Percentiles rank a stretch among this genome's conserved stretches.
Conservation (phyloP, 2,113 vertebrate genomes). For the Dinomys branickii region DNA sequence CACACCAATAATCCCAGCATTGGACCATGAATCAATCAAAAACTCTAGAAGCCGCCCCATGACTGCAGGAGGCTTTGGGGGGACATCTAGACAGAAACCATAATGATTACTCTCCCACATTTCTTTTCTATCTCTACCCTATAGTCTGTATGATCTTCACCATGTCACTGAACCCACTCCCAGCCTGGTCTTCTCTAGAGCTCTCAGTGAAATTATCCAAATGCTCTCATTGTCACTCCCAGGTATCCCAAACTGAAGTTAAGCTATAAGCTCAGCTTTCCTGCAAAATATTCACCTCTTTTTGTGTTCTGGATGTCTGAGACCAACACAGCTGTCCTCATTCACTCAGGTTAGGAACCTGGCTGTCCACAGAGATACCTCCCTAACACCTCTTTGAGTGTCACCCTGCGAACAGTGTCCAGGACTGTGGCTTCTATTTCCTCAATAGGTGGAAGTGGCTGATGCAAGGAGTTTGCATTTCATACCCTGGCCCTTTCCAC, state of each 20-base stretch:
- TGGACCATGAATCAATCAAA: too few species aligned
- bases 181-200: background rate
- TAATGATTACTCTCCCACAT: background rate
- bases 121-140: background rate
- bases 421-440: background rate
- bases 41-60: too few species aligned
- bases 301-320: background rate
- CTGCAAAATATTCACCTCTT: background rate
- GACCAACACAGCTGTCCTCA: background rate
- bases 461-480: too few species aligned
- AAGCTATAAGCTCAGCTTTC: background rate
- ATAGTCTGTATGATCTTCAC: background rate
- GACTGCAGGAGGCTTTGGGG: too few species aligned
- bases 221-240: too few species aligned
- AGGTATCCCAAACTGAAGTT: too few species aligned
- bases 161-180: background rate
- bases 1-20: too few species aligned
- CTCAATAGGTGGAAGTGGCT: background rate
- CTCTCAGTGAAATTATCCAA: background rate
- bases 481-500: background rate
- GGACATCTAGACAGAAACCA: too few species aligned
- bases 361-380: rapidly evolving
- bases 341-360: background rate
- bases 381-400: background rate
- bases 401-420: rapidly evolving